Evolutionary conservation across 2,113 vertebrate species (phyloP).

Genomic region (Eurystomus gularis): DNA sequence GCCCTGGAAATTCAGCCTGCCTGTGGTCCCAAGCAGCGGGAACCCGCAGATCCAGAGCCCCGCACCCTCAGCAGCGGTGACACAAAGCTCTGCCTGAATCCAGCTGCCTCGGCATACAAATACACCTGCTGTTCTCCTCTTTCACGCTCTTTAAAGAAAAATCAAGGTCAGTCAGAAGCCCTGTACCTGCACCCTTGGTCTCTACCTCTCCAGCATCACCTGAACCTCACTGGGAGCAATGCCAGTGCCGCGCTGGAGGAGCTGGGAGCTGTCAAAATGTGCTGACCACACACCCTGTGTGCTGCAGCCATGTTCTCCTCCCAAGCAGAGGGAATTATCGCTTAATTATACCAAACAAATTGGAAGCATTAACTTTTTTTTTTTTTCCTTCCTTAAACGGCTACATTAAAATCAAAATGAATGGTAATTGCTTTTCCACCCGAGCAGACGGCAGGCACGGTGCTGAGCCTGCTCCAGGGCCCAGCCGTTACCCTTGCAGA

Average conservation of each 20-base stretch:
- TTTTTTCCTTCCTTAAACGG: background rate
- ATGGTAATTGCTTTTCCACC: background rate
- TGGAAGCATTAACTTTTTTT: background rate
- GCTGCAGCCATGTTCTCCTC: background rate
- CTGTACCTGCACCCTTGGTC: background rate
- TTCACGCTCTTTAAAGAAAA: background rate
- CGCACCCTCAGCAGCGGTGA: background rate
- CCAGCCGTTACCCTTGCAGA: background rate
- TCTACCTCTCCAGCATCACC: background rate
- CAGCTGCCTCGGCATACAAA: background rate
- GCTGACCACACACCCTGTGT: background rate
- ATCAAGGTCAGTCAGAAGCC: background rate
- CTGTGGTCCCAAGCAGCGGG: background rate
- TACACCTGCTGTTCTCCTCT: background rate
- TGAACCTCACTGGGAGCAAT: background rate
- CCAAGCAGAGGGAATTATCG: background rate
- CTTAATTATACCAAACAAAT: background rate
- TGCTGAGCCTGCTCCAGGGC: background rate
- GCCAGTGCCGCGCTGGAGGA: rapidly evolving
- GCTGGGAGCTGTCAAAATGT: background rate
- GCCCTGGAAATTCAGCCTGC: background rate
- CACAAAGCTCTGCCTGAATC: background rate
- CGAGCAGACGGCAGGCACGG: background rate
- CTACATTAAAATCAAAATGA: background rate
- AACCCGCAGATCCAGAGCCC: background rate